Evolutionary conservation across 2,888 invertebrate genomes (phyloP).

Genomic region (Sisyra terminalis): DNA sequence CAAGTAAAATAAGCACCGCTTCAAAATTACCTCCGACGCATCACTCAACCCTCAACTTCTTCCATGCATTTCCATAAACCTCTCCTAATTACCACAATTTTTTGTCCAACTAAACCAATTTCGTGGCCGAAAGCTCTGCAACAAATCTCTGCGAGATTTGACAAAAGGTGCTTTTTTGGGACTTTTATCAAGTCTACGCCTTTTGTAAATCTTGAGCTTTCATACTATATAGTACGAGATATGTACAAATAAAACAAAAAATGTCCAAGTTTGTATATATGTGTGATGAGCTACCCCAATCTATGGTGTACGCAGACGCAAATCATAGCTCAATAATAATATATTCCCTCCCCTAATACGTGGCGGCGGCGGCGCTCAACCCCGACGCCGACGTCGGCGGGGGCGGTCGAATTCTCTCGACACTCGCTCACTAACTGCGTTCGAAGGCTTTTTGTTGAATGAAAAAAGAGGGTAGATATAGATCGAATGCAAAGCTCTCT

Average conservation of each 20-base stretch:
- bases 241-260: too few relatives aligned
- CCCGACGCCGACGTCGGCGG: slow-evolving; percentile 1
- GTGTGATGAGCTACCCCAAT: background rate
- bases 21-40: background rate
- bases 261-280: background rate
- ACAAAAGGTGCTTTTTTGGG: too few relatives aligned
- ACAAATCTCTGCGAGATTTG: too few relatives aligned
- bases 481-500: too few relatives aligned
- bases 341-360: slow-evolving; percentile 9
- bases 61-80: background rate
- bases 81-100: too few relatives aligned
- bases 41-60: background rate
- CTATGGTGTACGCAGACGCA: slow-evolving; percentile 1
- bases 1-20: slow-evolving; percentile 6
- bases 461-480: too few relatives aligned
- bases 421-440: too few relatives aligned
- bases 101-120: too few relatives aligned
- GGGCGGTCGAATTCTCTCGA: background rate
- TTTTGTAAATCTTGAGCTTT: too few relatives aligned
- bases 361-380: background rate
- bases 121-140: too few relatives aligned
- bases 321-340: slow-evolving; percentile 2
- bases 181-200: too few relatives aligned
- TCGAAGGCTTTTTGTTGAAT: too few relatives aligned
- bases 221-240: background rate